Conservation (phyloP, 2,797 vertebrate species). For the Schizopygopsis malacanthus region DNA sequence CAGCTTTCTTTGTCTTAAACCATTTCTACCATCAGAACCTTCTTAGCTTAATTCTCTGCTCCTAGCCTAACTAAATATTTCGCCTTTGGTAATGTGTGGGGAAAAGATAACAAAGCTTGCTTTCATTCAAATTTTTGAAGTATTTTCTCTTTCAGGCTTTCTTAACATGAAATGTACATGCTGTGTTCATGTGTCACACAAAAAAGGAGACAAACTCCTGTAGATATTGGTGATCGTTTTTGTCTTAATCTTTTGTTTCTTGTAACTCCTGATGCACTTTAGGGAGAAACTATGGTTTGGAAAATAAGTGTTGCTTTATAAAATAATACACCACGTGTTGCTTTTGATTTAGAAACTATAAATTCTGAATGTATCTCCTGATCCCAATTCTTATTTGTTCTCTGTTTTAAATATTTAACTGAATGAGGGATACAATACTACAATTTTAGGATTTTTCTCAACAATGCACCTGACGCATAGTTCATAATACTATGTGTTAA, state of each 20-base stretch:
- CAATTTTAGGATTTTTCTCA: neutral
- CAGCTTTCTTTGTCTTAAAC: constrained; percentile 5
- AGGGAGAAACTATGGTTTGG: neutral
- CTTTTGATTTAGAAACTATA: neutral
- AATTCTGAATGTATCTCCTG: neutral
- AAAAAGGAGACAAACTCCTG: neutral
- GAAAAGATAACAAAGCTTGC: neutral
- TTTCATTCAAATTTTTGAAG: neutral
- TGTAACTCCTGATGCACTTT: neutral
- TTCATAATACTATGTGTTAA: neutral
- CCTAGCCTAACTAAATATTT: neutral
- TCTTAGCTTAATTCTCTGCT: constrained; percentile 30
- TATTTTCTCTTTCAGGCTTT: neutral
- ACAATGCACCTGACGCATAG: neutral
- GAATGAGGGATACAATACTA: neutral
- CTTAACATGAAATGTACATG: neutral
- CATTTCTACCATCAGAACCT: neutral
- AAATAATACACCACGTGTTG: neutral
- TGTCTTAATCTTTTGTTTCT: neutral
- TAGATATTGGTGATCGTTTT: neutral
- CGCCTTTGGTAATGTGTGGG: neutral
- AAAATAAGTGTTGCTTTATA: neutral
- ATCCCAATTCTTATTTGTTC: neutral
- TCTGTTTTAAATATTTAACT: neutral
- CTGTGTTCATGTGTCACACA: neutral